A percentile compares a stretch with the other conserved stretches of the same genome.
Evolutionary conservation across 2,113 vertebrate species (phyloP).

Genomic region (Phodopus roborovskii): DNA sequence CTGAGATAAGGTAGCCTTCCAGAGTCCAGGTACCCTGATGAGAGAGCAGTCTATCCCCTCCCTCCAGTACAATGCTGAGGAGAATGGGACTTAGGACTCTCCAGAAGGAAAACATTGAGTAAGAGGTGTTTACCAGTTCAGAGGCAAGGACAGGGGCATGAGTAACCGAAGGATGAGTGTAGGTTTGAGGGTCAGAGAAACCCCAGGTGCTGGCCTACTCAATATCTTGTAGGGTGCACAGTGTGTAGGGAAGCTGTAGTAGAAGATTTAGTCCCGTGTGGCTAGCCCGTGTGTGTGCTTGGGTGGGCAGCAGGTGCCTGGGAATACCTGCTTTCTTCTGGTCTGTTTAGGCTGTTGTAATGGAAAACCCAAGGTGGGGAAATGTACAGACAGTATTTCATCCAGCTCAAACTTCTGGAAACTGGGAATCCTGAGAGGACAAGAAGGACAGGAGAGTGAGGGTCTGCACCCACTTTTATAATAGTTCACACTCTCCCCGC

Average conservation of each 20-base stretch:
- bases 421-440: neutral
- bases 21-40: neutral
- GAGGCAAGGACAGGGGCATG: neutral
- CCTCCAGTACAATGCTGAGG: neutral
- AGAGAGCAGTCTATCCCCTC: neutral
- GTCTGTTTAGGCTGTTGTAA: neutral
- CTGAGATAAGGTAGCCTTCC: neutral
- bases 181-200: neutral
- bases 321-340: neutral
- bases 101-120: neutral
- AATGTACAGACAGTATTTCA: neutral
- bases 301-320: neutral
- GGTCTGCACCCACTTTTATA: too few relatives aligned
- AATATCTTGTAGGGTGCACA: neutral
- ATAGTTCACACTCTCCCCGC: rapidly evolving
- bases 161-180: neutral
- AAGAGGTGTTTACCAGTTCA: neutral
- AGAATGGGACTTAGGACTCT: neutral
- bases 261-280: neutral
- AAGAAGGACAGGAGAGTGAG: too few relatives aligned
- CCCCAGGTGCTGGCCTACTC: neutral
- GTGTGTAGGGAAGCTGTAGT: neutral
- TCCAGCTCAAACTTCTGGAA: neutral
- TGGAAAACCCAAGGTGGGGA: neutral
- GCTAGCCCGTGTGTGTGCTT: neutral